phyloP scores from a whole-genome alignment of 2,888 invertebrate genomes.

The Lypha dubia region DNA sequence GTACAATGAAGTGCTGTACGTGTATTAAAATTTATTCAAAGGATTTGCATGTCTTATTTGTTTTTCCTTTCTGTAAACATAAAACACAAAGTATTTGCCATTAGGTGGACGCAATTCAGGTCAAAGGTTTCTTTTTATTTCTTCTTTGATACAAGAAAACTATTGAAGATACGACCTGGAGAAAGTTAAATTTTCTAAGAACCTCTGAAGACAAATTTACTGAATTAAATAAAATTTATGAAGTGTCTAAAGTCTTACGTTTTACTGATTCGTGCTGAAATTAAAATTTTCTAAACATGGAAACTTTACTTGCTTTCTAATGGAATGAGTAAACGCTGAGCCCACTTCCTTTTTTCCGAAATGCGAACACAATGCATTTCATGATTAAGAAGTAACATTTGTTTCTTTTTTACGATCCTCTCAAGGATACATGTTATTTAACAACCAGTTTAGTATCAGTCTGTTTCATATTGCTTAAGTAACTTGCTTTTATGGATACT shows the following conservation, averaged over 20 bases:
- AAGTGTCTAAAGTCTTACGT: too few species aligned
- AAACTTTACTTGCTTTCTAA: too few species aligned
- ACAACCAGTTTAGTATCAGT: background rate
- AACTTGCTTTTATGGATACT: background rate
- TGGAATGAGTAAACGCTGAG: too few species aligned
- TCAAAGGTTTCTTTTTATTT: conserved; percentile 26
- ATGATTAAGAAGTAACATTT: background rate
- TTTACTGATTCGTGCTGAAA: too few species aligned
- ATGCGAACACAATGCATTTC: background rate
- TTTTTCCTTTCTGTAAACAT: background rate
- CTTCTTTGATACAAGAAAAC: background rate
- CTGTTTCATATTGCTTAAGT: background rate
- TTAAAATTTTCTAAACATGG: too few species aligned
- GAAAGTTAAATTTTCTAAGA: too few species aligned
- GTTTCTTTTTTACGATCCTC: too few species aligned
- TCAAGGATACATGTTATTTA: background rate
- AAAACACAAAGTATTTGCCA: conserved; percentile 10
- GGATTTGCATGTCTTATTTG: conserved; percentile 58
- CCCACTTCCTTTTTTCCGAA: background rate
- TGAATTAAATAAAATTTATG: background rate
- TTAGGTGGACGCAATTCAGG: conserved; percentile 15
- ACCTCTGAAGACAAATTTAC: conserved; percentile 6
- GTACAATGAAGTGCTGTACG: conserved; percentile 12
- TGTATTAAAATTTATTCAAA: conserved; percentile 44
- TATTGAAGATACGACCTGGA: conserved; percentile 13